phyloP scores from a whole-genome alignment of 2,113 vertebrate species.

The Sciurus niger region DNA sequence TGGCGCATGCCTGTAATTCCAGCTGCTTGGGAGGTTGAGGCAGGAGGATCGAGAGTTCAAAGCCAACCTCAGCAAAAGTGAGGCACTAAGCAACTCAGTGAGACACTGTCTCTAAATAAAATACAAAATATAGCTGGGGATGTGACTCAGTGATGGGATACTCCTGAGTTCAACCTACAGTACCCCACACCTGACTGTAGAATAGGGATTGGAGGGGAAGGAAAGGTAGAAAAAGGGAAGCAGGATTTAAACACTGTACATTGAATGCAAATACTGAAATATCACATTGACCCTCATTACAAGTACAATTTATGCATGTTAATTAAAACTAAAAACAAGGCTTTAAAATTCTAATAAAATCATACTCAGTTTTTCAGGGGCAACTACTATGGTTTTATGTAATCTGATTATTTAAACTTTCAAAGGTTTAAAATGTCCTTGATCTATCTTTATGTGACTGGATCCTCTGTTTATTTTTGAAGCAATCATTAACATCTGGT shows the following conservation, averaged over 20 bases:
- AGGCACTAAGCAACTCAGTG: no score
- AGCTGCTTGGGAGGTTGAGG: no score
- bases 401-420: conserved; percentile 50
- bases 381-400: conserved; percentile 23
- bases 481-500: background rate
- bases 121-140: no score
- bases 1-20: no score
- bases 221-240: background rate
- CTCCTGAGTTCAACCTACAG: no score
- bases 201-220: background rate
- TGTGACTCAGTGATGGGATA: no score
- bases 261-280: background rate
- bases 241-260: background rate
- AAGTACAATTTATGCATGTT: background rate
- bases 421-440: conserved; percentile 17
- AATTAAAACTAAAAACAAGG: background rate
- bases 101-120: no score
- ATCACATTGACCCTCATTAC: background rate
- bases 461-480: conserved; percentile 16
- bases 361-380: background rate
- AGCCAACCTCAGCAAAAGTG: no score
- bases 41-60: no score
- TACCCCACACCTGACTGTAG: background rate
- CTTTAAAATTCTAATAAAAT: background rate
- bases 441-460: background rate